Evolutionary conservation across 2,888 invertebrate species (phyloP), one percentile per base, ranked within the genome.

Genomic region (Nipponacmea schrenckii): DNA sequence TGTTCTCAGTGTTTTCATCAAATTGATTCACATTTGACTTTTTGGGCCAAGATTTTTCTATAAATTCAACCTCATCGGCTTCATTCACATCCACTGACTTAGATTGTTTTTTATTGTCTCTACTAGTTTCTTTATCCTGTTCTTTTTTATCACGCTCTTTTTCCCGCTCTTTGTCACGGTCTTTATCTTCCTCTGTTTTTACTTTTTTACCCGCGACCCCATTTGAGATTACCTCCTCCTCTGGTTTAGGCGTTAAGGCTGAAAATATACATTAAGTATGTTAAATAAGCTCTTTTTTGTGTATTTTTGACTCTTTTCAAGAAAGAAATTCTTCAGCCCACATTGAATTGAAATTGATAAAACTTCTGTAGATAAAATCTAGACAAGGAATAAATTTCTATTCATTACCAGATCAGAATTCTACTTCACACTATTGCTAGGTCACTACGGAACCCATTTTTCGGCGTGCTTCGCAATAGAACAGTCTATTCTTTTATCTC

Each of bases 221-320:
- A 81, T 89, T 88, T 81, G 88, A 86, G 85, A 88, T 86, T 85
- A 85, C 83, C 80, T 89, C 89, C 85, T 89, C 89, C 73, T 86
- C 85, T 76, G 86, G 79, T 77, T 87, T 87, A 74, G 85, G 81
- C 68, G 86, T 83, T 82, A 88, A 85, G 79, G 88, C 86, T 87
- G 85, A 45, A 76, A 79, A 20, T 67, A 62, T 71, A 71, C 5
- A 44, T 5, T 5, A 39, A 39, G 31, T 31, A 4, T 4, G 7
- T 2, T 31, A 31, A 31, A 7, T 31, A 31, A 31, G 2, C 4
- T 31, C 4, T 31, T 31, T 31, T 2, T 7, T 7, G 4, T 4
- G 7, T 7, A 31, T 4, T 4, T 31, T 31, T 31, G 31, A 7
- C 31, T 31, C 7, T 31, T 31, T 2, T 31, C 31, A 31, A 4